A percentile compares a stretch with the other conserved stretches of the same genome.
Conservation (phyloP, 2,888 invertebrate species). For the Platycheirus albimanus region DNA sequence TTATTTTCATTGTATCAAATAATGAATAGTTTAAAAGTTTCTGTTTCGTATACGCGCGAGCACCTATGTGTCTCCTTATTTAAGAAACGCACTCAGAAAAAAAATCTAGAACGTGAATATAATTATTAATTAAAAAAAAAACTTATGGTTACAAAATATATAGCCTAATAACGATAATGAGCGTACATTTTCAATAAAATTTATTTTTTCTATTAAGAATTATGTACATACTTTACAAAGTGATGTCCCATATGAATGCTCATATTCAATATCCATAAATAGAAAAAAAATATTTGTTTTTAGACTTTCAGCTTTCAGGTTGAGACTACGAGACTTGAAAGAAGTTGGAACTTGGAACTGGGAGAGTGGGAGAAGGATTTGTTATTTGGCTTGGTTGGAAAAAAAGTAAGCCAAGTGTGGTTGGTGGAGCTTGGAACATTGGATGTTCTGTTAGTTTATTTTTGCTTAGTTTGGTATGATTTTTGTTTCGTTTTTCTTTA, state of each 20-base stretch:
- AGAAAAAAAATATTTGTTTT: neutral
- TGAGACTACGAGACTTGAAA: too few relatives aligned
- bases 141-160: slow-evolving; percentile 42
- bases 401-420: slow-evolving; percentile 1
- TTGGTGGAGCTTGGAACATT: neutral
- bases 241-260: neutral
- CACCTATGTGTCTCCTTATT: neutral
- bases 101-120: slow-evolving; percentile 41
- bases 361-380: too few relatives aligned
- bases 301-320: neutral
- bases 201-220: neutral
- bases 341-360: too few relatives aligned
- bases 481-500: neutral
- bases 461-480: slow-evolving; percentile 5
- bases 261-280: neutral
- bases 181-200: neutral
- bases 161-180: slow-evolving; percentile 43
- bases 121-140: slow-evolving; percentile 33
- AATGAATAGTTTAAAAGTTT: slow-evolving; percentile 2
- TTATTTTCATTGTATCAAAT: slow-evolving; percentile 8
- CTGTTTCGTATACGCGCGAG: neutral
- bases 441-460: neutral
- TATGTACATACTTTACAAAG: neutral
- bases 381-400: neutral
- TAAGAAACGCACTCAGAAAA: neutral